A percentile compares a stretch with the other conserved stretches of the same genome.
Evolutionary conservation across 1,140 invertebrate genomes (phyloP).

Genomic region (Megathymus violae): DNA sequence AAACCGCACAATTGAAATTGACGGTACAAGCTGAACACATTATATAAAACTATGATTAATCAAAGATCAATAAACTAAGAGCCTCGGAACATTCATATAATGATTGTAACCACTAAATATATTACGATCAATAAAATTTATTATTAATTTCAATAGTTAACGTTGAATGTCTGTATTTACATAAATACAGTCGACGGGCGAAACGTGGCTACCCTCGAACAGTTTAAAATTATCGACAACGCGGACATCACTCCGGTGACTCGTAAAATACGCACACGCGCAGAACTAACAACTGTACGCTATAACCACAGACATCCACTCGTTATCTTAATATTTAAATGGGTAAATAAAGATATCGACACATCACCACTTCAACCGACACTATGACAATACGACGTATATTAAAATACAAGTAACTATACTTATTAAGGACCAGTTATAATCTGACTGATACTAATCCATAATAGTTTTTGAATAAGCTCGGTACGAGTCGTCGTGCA

Average conservation of each 20-base stretch:
- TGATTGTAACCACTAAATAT: slow-evolving; percentile 3
- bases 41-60: slow-evolving; percentile 17
- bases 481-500: no score
- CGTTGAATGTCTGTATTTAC: slow-evolving; percentile 9
- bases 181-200: not conserved
- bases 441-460: not conserved
- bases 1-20: slow-evolving; percentile 13
- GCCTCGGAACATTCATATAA: slow-evolving; percentile 11
- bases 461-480: no score
- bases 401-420: not conserved
- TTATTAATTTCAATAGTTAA: slow-evolving; percentile 5
- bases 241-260: not conserved
- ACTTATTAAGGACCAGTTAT: not conserved
- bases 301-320: slow-evolving; percentile 14
- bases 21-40: slow-evolving; percentile 12
- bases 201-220: not conserved
- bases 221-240: not conserved
- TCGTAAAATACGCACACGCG: not conserved
- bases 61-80: slow-evolving; percentile 14
- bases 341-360: slow-evolving; percentile 9
- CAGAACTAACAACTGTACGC: not conserved
- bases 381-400: slow-evolving; percentile 13
- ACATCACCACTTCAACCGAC: slow-evolving; percentile 4
- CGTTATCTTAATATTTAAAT: slow-evolving; percentile 1
- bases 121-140: slow-evolving; percentile 16